These are phyloP conservation scores for Thunnus thynnus DNA, from an alignment of 2,113 vertebrate species.

Conservation along the genomic window DNA sequence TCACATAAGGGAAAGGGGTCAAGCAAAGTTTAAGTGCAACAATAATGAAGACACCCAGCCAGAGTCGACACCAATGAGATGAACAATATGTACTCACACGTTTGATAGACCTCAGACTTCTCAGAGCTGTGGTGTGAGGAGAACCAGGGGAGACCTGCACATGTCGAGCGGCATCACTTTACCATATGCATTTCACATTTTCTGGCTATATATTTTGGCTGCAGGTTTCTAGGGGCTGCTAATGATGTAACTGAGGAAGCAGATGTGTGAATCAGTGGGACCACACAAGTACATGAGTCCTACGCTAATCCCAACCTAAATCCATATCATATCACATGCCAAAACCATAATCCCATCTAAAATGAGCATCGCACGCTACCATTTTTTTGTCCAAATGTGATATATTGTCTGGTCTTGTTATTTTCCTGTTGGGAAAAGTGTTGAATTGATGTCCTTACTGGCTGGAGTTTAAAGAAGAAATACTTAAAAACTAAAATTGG, in stretches of 20 bases:
- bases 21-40: too few relatives aligned
- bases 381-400: neutral
- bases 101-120: neutral
- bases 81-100: too few relatives aligned
- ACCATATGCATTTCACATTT: neutral
- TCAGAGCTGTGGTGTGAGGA: neutral
- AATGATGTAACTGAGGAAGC: conserved; percentile 32
- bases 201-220: neutral
- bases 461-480: too few relatives aligned
- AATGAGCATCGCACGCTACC: neutral
- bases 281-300: conserved; percentile 12
- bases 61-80: too few relatives aligned
- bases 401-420: neutral
- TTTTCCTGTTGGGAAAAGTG: too few relatives aligned
- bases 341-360: conserved; percentile 16
- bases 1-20: too few relatives aligned
- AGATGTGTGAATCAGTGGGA: conserved; percentile 45
- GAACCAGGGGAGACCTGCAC: neutral
- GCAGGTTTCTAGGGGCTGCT: neutral
- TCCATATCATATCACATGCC: neutral
- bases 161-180: neutral
- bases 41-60: too few relatives aligned
- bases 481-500: neutral
- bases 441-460: too few relatives aligned
- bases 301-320: conserved; percentile 18